Evolutionary conservation across 1,140 invertebrate species (phyloP).

Genomic region (Orius insidiosus): DNA sequence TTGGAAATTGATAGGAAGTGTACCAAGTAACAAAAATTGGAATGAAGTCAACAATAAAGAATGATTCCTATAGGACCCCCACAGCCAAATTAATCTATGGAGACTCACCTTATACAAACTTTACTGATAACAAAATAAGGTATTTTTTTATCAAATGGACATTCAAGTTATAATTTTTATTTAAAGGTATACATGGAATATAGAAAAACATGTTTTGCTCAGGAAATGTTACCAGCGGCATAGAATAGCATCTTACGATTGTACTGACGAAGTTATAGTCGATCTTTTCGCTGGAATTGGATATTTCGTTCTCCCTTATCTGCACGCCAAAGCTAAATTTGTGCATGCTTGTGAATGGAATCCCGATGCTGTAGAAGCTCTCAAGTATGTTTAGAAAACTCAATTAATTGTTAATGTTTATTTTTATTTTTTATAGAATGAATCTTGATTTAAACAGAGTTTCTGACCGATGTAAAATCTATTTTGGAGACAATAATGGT

Average conservation of each 20-base stretch:
- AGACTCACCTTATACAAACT: conserved; percentile 12
- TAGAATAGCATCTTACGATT: conserved; percentile 32
- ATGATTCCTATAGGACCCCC: conserved; percentile 19
- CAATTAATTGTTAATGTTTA: not conserved
- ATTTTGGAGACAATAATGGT: conserved; percentile 34
- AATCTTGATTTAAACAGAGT: conserved; percentile 35
- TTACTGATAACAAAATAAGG: conserved; percentile 18
- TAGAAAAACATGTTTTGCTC: conserved; percentile 41
- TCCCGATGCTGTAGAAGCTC: conserved; percentile 34
- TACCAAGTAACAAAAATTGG: conserved; percentile 13
- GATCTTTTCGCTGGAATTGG: conserved; percentile 48
- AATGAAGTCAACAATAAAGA: conserved; percentile 17
- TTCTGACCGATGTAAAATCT: conserved; percentile 30
- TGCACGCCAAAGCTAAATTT: conserved; percentile 33
- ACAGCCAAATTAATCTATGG: conserved; percentile 17
- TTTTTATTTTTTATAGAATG: conserved; percentile 9
- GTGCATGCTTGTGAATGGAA: conserved; percentile 50
- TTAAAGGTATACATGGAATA: conserved; percentile 33
- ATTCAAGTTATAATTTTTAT: conserved; percentile 2
- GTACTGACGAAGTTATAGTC: conserved; percentile 34
- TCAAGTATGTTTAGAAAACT: conserved; percentile 22
- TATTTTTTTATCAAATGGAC: not conserved
- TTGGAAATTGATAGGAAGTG: conserved; percentile 15
- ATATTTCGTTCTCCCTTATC: conserved; percentile 41
- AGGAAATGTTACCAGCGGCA: conserved; percentile 41